phyloP scores from a whole-genome alignment of 1,140 invertebrate species.

The Eriosoma lanigerum region DNA sequence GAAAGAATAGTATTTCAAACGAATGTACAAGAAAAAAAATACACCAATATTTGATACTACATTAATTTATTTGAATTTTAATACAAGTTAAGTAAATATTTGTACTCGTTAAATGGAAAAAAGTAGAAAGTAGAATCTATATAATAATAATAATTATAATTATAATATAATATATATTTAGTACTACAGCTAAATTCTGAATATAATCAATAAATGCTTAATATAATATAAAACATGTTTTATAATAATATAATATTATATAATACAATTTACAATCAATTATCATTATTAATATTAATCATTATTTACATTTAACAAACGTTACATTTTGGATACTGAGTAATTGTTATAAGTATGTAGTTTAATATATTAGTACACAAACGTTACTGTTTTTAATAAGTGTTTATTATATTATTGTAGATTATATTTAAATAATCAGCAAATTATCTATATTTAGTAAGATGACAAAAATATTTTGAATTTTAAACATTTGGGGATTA shows the following conservation, averaged over 20 bases:
- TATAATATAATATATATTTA: background rate
- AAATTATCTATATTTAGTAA: no score
- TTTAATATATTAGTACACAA: background rate
- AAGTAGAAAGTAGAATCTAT: constrained; percentile 29
- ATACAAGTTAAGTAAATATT: constrained; percentile 32
- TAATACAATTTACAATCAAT: background rate
- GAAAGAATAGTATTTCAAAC: constrained; percentile 15
- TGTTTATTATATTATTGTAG: no score
- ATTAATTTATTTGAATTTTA: constrained; percentile 31
- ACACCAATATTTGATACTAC: constrained; percentile 24
- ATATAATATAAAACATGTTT: constrained; percentile 23
- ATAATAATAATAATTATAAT: constrained; percentile 3
- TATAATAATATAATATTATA: background rate
- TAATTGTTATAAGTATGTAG: background rate
- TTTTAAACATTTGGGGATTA: no score
- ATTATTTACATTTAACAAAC: background rate
- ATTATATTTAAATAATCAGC: no score
- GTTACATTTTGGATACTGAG: background rate
- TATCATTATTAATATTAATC: background rate
- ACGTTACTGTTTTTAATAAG: no score
- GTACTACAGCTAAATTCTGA: background rate
- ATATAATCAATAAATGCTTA: background rate
- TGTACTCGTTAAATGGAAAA: background rate
- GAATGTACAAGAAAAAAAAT: background rate
- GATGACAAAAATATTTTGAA: no score